Base-by-base conservation (phyloP, 2,797 vertebrate species). In the Luscinia luscinia region DNA sequence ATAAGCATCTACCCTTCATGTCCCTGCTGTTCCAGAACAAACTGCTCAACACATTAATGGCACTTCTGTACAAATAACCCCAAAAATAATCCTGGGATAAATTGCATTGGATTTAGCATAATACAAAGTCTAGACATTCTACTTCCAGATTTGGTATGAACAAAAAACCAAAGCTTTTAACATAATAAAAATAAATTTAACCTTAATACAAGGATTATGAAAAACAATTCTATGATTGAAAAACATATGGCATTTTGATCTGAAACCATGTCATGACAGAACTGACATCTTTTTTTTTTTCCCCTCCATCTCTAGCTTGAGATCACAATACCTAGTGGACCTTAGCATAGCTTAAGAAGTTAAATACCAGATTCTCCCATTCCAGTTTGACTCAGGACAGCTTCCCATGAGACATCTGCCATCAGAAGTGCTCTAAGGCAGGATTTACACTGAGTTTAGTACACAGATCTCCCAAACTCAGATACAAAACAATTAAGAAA, bases 41-140 rank as follows among this genome's bases (percentile, higher is more conserved):
- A 89, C 45, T 64, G 72, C 54, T 89, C 75, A 78, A 89, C 84
- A 81, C 55, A 46, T 45, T 78, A 92, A 74, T 30, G 72, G 68
- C 38, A 73, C 68, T 93, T 85, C 78, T 26, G 24, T 30, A 95
- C 62, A 95, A 85, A 92, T 34, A 94, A 90, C 72, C 73, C 32
- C 69, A 82, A 93, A 91, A 96, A 89, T 95, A 92, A 95, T 94
- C 95, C 93, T 34, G 40, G 80, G 66, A 89, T 95, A 92, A 92
- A 93, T 9, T 64, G 79, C 89, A 89, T 54, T 46, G 87, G 95
- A 93, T 96, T 96, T 95, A 93, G 51, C 66, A 36, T 95, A 95
- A 96, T 95, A 89, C 90, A 89, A 68, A 95, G 95, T 96, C 96
- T 95, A 96, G 93, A 96, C 95, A 59, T 72, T 80, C 86, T 68